Evolutionary conservation across 2,797 vertebrate genomes (phyloP), one percentile per base, ranked within the genome.

Genomic region (Brachymystax lenok): DNA sequence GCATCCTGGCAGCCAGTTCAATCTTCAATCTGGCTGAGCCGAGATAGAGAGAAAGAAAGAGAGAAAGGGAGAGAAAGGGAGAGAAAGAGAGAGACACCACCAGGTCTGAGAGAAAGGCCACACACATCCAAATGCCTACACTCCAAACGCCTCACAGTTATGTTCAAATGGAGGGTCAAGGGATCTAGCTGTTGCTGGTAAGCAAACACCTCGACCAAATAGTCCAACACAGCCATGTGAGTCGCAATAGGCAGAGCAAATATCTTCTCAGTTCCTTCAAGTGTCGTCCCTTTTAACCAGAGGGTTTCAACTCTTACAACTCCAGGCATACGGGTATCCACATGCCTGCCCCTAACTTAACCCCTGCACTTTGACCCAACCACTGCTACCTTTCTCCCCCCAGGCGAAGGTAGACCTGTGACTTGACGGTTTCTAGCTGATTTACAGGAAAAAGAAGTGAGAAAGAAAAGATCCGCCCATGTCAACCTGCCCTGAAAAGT

Each of bases 1-100:
- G 91, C 93, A 93, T 92, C 91, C 86, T 74, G 82, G 79, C 87
- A 85, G 87, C 86, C 82, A 89, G 79, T 89, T 91, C 86, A 90
- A 90, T 93, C 86, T 87, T 84, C 75, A 79, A 80, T 80, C 79
- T 77, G 82, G 80, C 24, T 50, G 61, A 71, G 59, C 2, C 50
- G 12, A 56, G 68, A 40, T 19, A 40, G 66, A 8, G 19, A 67
- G 73, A 71, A 54, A 66, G 69, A 21, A 40, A 73, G 61, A 69
- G 61, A 67, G 46, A 33, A n/a, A 40, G 35, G 51, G 59, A 40
- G n/a, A 16, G 59, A 50, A 2, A n/a, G 71, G n/a, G 24, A 59
- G 33, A 69, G n/a, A 69, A 33, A 56, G 28, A 27, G 61, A 40
- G 21, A 67, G 59, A 35, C 6, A 69, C 28, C 3, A 33, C 35